These are phyloP conservation scores for Gymnocypris eckloni DNA, from an alignment of 2,797 vertebrate genomes.

Conservation along the genomic window DNA sequence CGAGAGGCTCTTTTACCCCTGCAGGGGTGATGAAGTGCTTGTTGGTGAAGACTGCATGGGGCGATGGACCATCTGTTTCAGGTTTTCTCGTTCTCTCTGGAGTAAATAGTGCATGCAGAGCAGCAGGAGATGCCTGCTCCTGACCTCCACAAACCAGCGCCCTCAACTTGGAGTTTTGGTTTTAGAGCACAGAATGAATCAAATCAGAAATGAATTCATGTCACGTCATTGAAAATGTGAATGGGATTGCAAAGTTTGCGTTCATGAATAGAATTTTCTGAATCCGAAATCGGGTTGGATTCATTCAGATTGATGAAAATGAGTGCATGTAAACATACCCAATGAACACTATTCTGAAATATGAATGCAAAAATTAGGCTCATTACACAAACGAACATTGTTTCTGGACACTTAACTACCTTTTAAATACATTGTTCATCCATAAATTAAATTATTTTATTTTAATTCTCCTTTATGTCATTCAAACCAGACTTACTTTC, in stretches of 20 bases:
- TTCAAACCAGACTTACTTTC: neutral
- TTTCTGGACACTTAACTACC: neutral
- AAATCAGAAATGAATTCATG: neutral
- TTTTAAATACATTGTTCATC: neutral
- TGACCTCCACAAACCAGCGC: slow-evolving; percentile 1
- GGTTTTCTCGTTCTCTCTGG: slow-evolving; percentile 38
- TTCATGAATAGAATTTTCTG: too few relatives aligned
- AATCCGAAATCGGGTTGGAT: too few relatives aligned
- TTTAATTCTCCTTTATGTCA: neutral
- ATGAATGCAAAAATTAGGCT: neutral
- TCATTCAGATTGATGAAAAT: too few relatives aligned
- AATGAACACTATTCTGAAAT: neutral
- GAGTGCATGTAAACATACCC: too few relatives aligned
- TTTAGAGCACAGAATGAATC: neutral
- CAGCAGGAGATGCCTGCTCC: slow-evolving; percentile 51
- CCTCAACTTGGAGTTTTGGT: neutral
- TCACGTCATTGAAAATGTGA: too few relatives aligned
- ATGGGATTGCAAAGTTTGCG: too few relatives aligned
- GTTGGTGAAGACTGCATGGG: slow-evolving; percentile 48
- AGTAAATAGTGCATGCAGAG: slow-evolving; percentile 31
- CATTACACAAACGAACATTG: neutral
- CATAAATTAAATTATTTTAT: too few relatives aligned
- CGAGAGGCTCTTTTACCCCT: slow-evolving; percentile 26
- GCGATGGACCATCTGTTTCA: slow-evolving; percentile 58
- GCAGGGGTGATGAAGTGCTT: slow-evolving; percentile 39